A percentile compares a stretch with the other conserved stretches of the same genome.
Evolutionary conservation across 2,113 vertebrate genomes (phyloP).

Genomic region (Rhegmatorhina hoffmannsi): DNA sequence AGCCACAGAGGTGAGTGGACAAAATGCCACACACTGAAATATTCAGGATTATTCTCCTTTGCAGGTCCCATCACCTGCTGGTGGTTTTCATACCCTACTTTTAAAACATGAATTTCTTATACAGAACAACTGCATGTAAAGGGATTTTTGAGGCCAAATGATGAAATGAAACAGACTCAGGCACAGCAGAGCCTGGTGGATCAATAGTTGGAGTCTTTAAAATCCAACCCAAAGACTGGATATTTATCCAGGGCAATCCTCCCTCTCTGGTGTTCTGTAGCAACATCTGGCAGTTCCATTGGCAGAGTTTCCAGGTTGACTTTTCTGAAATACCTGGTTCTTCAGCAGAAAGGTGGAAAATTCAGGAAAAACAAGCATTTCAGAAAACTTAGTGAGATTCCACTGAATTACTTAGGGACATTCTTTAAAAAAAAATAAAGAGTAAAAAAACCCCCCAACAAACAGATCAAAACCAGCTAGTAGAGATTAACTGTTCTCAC

Average conservation of each 20-base stretch:
- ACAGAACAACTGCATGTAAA: neutral
- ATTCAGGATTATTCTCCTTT: neutral
- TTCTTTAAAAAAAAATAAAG: neutral
- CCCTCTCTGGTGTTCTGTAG: neutral
- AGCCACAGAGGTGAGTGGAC: neutral
- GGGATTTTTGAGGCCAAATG: neutral
- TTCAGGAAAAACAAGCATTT: neutral
- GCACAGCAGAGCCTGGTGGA: neutral
- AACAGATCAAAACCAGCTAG: neutral
- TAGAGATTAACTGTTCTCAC: neutral
- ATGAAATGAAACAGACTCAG: neutral
- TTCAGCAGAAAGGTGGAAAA: neutral
- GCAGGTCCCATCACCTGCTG: neutral
- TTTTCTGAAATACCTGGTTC: neutral
- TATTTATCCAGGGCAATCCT: neutral
- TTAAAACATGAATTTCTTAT: neutral
- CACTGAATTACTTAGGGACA: fast-evolving
- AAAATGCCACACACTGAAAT: neutral
- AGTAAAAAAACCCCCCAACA: neutral
- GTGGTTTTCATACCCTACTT: neutral
- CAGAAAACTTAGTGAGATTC: neutral
- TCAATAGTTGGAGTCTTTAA: neutral
- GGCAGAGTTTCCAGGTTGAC: neutral
- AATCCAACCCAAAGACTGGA: fast-evolving
- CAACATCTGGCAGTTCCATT: neutral